phyloP scores from a whole-genome alignment of 2,797 vertebrate genomes.

The Crypturellus tataupa region DNA sequence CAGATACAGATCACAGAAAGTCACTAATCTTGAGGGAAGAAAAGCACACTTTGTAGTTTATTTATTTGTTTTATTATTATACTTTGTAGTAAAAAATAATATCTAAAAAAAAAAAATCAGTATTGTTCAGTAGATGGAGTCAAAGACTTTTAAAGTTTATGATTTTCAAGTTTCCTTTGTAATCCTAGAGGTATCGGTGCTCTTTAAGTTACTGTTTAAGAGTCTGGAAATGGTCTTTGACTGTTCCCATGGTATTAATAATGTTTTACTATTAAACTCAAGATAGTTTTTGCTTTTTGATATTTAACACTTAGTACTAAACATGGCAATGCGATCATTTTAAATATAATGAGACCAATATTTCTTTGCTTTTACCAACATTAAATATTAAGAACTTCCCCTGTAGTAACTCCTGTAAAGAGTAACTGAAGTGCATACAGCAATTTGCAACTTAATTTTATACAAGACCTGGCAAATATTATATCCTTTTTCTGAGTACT shows the following conservation, averaged over 20 bases:
- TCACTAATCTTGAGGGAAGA: not conserved
- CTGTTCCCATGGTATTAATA: not conserved
- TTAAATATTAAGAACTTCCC: not conserved
- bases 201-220: fast-evolving
- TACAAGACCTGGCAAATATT: fast-evolving
- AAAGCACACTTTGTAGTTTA: not conserved
- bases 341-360: not conserved
- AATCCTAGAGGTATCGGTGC: not conserved
- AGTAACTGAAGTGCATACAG: not conserved
- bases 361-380: not conserved
- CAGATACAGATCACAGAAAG: not conserved
- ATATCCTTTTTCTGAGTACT: not conserved
- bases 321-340: not conserved
- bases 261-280: not conserved
- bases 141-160: not conserved
- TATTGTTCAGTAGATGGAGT: not conserved
- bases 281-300: not conserved
- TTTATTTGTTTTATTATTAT: not conserved
- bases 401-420: not conserved
- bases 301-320: not conserved
- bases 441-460: not conserved
- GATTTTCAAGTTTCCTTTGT: not conserved
- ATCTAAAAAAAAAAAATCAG: not conserved
- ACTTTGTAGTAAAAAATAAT: not conserved
- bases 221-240: not conserved